These are phyloP conservation scores for Pantherophis alleghaniensis DNA, from an alignment of 2,797 vertebrate genomes.

Conservation along the genomic window DNA sequence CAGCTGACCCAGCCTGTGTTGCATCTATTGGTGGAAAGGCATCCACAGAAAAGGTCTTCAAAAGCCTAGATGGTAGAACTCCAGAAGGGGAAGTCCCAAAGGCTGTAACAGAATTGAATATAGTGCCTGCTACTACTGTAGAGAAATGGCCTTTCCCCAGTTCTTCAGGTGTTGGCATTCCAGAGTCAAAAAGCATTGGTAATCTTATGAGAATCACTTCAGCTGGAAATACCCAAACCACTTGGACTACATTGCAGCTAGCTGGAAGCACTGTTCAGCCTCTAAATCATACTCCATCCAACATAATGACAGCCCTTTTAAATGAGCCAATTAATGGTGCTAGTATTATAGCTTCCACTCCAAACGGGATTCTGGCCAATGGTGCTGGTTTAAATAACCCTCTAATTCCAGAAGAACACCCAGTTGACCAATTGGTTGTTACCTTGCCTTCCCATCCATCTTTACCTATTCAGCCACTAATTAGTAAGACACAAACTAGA, in stretches of 20 bases:
- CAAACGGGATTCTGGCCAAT: slow-evolving; percentile 58
- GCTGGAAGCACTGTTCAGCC: slow-evolving; percentile 94
- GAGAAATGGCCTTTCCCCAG: slow-evolving; percentile 74
- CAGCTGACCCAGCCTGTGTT: slow-evolving; percentile 41
- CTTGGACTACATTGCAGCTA: slow-evolving; percentile 95
- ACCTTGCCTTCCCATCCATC: slow-evolving; percentile 73
- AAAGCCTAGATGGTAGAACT: slow-evolving; percentile 56
- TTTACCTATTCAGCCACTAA: slow-evolving; percentile 75
- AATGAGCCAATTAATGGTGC: slow-evolving; percentile 58
- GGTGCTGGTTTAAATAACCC: slow-evolving; percentile 66
- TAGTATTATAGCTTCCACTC: slow-evolving; percentile 45
- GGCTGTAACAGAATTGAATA: slow-evolving; percentile 44
- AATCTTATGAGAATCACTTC: slow-evolving; percentile 78
- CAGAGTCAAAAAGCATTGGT: slow-evolving; percentile 77
- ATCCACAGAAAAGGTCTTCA: slow-evolving; percentile 65
- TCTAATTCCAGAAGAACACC: slow-evolving; percentile 73
- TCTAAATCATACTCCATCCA: slow-evolving; percentile 74
- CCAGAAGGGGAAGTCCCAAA: slow-evolving; percentile 63
- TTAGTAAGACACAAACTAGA: slow-evolving; percentile 74
- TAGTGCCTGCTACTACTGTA: slow-evolving; percentile 61
- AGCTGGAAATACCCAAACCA: slow-evolving; percentile 93
- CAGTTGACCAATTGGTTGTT: slow-evolving; percentile 80
- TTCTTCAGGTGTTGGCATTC: slow-evolving; percentile 66
- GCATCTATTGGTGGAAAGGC: slow-evolving; percentile 64
- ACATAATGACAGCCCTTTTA: slow-evolving; percentile 73